phyloP scores from a whole-genome alignment of 2,797 vertebrate species.

The Hypotaenidia philippensis region DNA sequence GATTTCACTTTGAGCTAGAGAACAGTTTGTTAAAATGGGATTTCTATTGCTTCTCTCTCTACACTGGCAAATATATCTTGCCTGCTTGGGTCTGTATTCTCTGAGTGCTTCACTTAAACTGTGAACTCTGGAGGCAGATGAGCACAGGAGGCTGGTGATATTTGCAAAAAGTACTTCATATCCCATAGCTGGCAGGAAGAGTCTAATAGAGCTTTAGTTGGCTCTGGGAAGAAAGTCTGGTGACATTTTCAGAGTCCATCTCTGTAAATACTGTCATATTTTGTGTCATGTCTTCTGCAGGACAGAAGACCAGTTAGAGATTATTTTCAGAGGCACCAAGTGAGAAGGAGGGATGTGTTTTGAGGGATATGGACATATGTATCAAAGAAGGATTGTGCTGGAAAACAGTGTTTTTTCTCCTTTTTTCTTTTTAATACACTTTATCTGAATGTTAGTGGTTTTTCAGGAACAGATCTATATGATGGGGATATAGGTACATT shows the following conservation, averaged over 20 bases:
- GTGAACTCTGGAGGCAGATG: neutral
- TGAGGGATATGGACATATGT: neutral
- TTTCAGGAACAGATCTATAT: neutral
- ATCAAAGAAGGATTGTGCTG: neutral
- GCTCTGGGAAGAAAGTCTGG: neutral
- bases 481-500: neutral
- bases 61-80: neutral
- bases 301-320: neutral
- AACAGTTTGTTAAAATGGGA: neutral
- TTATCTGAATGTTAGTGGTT: neutral
- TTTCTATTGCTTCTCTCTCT: neutral
- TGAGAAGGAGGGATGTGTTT: neutral
- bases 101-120: neutral
- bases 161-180: neutral
- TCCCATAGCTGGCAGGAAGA: neutral
- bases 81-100: slow-evolving; percentile 20
- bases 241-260: neutral
- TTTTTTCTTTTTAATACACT: neutral
- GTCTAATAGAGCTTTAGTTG: neutral
- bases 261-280: neutral
- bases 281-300: neutral
- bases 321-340: neutral
- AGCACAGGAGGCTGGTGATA: neutral
- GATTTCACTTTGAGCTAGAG: neutral
- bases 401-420: neutral